phyloP scores from a whole-genome alignment of 1,140 invertebrate genomes.

The Diachasma alloeum region DNA sequence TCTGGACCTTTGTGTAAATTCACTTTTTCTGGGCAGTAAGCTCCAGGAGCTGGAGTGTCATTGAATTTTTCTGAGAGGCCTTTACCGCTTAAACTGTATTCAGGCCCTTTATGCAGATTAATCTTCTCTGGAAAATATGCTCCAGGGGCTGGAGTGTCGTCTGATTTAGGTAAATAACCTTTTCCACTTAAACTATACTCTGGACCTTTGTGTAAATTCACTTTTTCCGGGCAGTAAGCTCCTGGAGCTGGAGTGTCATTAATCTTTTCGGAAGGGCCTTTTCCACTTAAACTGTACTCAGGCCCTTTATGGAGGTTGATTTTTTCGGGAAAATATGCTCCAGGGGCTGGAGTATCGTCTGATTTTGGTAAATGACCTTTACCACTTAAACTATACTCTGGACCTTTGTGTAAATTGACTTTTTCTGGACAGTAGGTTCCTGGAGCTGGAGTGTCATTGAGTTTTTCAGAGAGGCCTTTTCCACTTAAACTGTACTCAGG shows the following conservation, averaged over 20 bases:
- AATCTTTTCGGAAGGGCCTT: background rate
- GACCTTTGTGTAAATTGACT: constrained; percentile 48
- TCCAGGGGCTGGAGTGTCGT: constrained; percentile 67
- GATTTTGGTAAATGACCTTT: constrained; percentile 42
- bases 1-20: constrained; percentile 46
- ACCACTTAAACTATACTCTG: constrained; percentile 22
- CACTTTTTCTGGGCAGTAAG: constrained; percentile 71
- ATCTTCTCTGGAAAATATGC: constrained; percentile 72
- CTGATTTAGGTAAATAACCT: constrained; percentile 45
- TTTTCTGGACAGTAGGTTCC: constrained; percentile 72
- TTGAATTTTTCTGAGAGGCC: constrained; percentile 49
- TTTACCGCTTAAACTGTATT: constrained; percentile 35
- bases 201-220: constrained; percentile 47
- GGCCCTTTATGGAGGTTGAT: constrained; percentile 36
- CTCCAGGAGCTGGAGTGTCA: constrained; percentile 64
- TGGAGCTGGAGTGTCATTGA: constrained; percentile 64
- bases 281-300: background rate
- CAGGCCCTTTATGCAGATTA: constrained; percentile 43
- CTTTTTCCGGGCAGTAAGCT: constrained; percentile 69
- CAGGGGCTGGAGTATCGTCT: constrained; percentile 61
- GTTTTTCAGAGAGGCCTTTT: constrained; percentile 63
- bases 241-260: constrained; percentile 58
- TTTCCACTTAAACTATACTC: constrained; percentile 36
- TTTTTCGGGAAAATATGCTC: constrained; percentile 24
- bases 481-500: constrained; percentile 45